Percentiles rank a stretch among this genome's conserved stretches.
Conservation (phyloP, 2,888 invertebrate species). For the Agapetus fuscipes region DNA sequence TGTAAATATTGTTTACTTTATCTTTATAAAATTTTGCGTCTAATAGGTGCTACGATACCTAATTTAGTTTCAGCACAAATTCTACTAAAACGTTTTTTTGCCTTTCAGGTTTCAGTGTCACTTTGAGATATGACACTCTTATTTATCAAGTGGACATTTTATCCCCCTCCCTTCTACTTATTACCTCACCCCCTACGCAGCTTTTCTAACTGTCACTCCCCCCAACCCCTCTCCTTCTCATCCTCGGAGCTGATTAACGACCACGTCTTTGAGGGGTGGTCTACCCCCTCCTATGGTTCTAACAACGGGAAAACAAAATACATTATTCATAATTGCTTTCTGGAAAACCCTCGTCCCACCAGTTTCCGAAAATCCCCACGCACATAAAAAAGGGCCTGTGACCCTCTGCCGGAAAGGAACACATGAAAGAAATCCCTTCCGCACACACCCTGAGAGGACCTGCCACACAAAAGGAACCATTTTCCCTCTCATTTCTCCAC, state of each 20-base stretch:
- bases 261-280: slow-evolving; percentile 11
- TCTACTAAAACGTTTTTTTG: no score
- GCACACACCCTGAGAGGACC: slow-evolving; percentile 7
- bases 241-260: slow-evolving; percentile 17
- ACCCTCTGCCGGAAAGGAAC: slow-evolving; percentile 16
- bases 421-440: slow-evolving; percentile 19
- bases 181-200: no score
- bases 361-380: not conserved
- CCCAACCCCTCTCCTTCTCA: slow-evolving; percentile 2
- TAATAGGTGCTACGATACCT: no score
- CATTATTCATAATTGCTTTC: slow-evolving; percentile 22
- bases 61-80: no score
- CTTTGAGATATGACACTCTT: no score
- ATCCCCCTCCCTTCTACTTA: no score
- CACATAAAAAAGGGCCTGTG: slow-evolving; percentile 12
- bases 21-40: no score
- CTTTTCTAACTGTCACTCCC: no score
- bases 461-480: slow-evolving; percentile 14
- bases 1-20: no score
- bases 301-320: slow-evolving; percentile 17
- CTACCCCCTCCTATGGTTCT: no score
- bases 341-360: slow-evolving; percentile 10
- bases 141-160: no score
- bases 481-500: slow-evolving; percentile 16
- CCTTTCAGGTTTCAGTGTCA: no score